Evolutionary conservation across 2,888 invertebrate species (phyloP).

Genomic region (Noctua janthina): DNA sequence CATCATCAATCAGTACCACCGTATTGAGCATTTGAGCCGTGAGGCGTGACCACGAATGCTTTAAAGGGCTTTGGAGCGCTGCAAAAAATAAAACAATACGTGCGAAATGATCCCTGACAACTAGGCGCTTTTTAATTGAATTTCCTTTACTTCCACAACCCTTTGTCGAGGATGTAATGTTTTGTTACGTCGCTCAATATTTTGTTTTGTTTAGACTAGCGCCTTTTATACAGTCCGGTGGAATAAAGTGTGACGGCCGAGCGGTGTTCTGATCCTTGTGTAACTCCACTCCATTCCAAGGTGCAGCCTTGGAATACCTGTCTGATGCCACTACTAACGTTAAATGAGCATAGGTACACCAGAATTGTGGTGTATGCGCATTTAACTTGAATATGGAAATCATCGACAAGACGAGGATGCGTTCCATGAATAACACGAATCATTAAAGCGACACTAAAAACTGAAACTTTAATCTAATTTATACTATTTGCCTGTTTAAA

Average conservation of each 20-base stretch:
- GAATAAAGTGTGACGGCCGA: not conserved
- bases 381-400: not conserved
- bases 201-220: not conserved
- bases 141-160: slow-evolving; percentile 20
- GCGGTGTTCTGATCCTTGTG: not conserved
- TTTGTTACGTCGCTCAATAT: slow-evolving; percentile 2
- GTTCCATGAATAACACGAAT: not conserved
- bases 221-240: not conserved
- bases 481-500: slow-evolving; percentile 2
- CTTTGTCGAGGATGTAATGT: slow-evolving; percentile 24
- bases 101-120: slow-evolving; percentile 44
- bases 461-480: not conserved
- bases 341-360: no score
- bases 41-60: slow-evolving; percentile 52
- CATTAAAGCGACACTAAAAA: not conserved
- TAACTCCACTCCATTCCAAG: not conserved
- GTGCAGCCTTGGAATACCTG: no score
- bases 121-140: slow-evolving; percentile 55
- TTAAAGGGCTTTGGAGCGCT: slow-evolving; percentile 49
- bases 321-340: no score
- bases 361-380: no score
- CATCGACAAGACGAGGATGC: not conserved
- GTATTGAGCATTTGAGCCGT: slow-evolving; percentile 38
- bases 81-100: slow-evolving; percentile 56
- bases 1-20: slow-evolving; percentile 36